phyloP scores from a whole-genome alignment of 2,888 invertebrate genomes.

The Catocala nupta region DNA sequence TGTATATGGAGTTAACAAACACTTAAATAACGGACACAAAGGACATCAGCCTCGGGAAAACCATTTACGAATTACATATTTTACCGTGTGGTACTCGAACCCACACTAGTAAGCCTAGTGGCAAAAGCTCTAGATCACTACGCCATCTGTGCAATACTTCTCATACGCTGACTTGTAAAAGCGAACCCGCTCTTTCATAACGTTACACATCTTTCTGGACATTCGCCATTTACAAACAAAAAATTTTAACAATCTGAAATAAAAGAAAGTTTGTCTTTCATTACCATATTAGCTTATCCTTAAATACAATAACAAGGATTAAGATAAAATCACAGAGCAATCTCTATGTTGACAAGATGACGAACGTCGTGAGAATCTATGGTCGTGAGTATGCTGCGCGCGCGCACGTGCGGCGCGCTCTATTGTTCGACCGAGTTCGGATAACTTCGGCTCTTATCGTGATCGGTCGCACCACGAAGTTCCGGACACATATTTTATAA shows the following conservation, averaged over 20 bases:
- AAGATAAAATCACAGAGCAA: slow-evolving; percentile 9
- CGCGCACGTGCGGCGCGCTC: slow-evolving; percentile 5
- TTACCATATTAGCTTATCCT: background rate
- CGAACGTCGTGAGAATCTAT: slow-evolving; percentile 23
- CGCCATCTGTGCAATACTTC: too few relatives aligned
- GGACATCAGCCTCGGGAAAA: too few relatives aligned
- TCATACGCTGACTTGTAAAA: too few relatives aligned
- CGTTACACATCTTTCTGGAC: too few relatives aligned
- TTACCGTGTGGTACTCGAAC: too few relatives aligned
- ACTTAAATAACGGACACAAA: too few relatives aligned
- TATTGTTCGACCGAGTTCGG: slow-evolving; percentile 13
- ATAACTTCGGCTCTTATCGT: slow-evolving; percentile 12
- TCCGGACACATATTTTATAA: slow-evolving; percentile 13
- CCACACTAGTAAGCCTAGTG: too few relatives aligned
- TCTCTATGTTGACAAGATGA: slow-evolving; percentile 3
- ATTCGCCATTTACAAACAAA: too few relatives aligned
- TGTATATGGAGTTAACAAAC: too few relatives aligned
- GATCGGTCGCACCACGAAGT: slow-evolving; percentile 19
- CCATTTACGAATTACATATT: too few relatives aligned
- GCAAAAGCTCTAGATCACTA: too few relatives aligned
- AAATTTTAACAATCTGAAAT: background rate
- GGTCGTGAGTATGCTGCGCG: slow-evolving; percentile 19
- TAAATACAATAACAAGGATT: slow-evolving; percentile 3
- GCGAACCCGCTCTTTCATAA: too few relatives aligned
- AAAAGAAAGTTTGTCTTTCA: slow-evolving; percentile 1